Conservation (phyloP, 2,888 invertebrate species). For the Caenorhabditis becei region DNA sequence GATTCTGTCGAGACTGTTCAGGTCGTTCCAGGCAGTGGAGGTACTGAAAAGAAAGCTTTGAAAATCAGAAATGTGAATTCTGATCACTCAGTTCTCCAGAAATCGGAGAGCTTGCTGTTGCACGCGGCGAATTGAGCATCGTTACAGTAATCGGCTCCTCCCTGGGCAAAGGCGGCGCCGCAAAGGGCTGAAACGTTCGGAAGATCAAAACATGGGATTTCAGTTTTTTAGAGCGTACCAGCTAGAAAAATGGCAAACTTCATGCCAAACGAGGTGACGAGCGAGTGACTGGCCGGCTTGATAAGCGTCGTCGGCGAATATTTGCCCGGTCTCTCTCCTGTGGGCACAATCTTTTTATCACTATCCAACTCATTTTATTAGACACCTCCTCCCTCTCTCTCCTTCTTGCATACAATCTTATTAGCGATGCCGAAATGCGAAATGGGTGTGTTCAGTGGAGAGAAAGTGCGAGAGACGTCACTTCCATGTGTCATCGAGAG, state of each 20-base stretch:
- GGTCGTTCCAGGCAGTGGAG: conserved; percentile 58
- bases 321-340: conserved; percentile 35
- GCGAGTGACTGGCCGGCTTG: conserved; percentile 32
- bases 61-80: not conserved
- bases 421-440: conserved; percentile 39
- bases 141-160: conserved; percentile 61
- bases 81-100: conserved; percentile 63
- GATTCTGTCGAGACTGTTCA: conserved; percentile 44
- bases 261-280: conserved; percentile 51
- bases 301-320: conserved; percentile 48
- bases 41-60: conserved; percentile 30
- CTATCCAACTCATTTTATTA: conserved; percentile 62
- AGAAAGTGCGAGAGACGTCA: conserved; percentile 48
- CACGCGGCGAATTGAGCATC: conserved; percentile 51
- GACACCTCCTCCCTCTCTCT: conserved; percentile 34
- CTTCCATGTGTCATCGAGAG: conserved; percentile 28
- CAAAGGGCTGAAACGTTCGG: conserved; percentile 33
- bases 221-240: conserved; percentile 32
- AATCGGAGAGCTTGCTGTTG: conserved; percentile 44
- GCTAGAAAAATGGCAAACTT: conserved; percentile 53
- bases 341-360: conserved; percentile 46
- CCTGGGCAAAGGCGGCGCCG: conserved; percentile 27
- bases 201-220: not conserved
- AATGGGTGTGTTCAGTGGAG: conserved; percentile 53
- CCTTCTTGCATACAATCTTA: conserved; percentile 58